A percentile compares a stretch with the other conserved stretches of the same genome.
phyloP scores from a whole-genome alignment of 2,888 invertebrate genomes.

The Machimus rusticus region DNA sequence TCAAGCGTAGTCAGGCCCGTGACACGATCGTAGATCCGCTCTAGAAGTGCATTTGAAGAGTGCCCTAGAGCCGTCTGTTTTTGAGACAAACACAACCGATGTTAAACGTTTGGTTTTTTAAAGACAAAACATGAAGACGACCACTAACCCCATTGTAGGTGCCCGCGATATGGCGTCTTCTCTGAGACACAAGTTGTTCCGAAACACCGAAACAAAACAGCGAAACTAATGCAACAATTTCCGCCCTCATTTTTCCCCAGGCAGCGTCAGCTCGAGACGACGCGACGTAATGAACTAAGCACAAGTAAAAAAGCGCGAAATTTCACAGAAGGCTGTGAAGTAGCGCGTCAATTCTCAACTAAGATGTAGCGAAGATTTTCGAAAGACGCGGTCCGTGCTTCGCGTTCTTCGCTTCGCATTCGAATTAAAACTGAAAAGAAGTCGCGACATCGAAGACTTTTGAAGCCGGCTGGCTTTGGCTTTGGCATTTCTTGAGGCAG shows the following conservation, averaged over 20 bases:
- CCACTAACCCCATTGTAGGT: constrained; percentile 33
- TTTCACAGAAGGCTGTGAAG: not conserved
- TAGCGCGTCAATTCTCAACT: not conserved
- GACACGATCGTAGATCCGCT: constrained; percentile 58
- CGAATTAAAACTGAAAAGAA: constrained; percentile 9
- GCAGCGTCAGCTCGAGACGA: not conserved
- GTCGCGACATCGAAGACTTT: not conserved
- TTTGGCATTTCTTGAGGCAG: not conserved
- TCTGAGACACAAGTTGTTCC: constrained; percentile 2
- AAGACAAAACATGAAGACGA: not conserved
- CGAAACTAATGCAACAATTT: not conserved
- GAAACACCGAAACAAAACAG: constrained; percentile 6
- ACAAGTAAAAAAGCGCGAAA: not conserved
- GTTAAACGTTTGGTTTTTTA: not conserved
- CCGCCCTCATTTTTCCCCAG: not conserved
- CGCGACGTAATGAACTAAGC: not conserved
- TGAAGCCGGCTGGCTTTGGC: not conserved
- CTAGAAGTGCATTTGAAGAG: constrained; percentile 55
- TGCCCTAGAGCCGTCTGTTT: constrained; percentile 30
- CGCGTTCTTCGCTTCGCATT: not conserved
- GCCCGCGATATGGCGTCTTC: constrained; percentile 18
- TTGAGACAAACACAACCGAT: constrained; percentile 16
- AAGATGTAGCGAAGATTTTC: not conserved
- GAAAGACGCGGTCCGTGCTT: not conserved
- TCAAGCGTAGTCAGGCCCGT: constrained; percentile 58